Evolutionary conservation across 2,888 invertebrate genomes (phyloP).

Genomic region (Eutolmus rufibarbis): DNA sequence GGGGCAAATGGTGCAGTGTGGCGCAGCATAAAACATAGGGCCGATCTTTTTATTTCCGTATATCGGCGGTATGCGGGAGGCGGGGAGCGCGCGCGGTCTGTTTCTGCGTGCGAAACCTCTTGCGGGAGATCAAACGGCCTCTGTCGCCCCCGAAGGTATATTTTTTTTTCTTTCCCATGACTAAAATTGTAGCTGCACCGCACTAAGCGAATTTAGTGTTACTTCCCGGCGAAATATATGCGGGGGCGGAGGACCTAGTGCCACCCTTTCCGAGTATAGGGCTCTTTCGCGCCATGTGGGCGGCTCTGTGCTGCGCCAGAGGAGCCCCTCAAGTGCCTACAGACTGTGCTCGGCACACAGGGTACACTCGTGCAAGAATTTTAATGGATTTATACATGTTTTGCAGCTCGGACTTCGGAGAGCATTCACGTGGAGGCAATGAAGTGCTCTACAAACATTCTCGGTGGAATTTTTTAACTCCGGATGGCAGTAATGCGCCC

Average conservation of each 20-base stretch:
- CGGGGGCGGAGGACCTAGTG: not conserved
- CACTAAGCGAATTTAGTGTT: not conserved
- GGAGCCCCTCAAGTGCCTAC: not conserved
- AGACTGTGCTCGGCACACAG: not conserved
- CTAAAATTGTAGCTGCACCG: not conserved
- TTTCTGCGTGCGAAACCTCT: not conserved
- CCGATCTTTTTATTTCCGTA: slow-evolving; percentile 13
- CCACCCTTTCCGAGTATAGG: not conserved
- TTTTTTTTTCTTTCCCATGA: not conserved
- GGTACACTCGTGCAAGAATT: not conserved
- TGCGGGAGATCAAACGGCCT: not conserved
- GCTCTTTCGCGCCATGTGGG: not conserved
- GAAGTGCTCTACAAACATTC: slow-evolving; percentile 10
- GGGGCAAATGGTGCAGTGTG: slow-evolving; percentile 7
- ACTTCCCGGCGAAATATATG: not conserved
- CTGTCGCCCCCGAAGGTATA: not conserved
- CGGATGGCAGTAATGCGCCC: not conserved
- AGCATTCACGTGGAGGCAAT: slow-evolving; percentile 14
- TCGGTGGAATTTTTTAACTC: not conserved
- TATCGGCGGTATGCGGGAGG: not conserved
- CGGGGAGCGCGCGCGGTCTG: not conserved
- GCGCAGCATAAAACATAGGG: slow-evolving; percentile 10
- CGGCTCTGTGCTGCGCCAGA: not conserved
- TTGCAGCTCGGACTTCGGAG: not conserved
- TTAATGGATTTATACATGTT: slow-evolving; percentile 9